A percentile compares a stretch with the other conserved stretches of the same genome.
These are phyloP conservation scores for Sebastes paucispinis DNA, from an alignment of 2,797 vertebrate species.

Conservation along the genomic window DNA sequence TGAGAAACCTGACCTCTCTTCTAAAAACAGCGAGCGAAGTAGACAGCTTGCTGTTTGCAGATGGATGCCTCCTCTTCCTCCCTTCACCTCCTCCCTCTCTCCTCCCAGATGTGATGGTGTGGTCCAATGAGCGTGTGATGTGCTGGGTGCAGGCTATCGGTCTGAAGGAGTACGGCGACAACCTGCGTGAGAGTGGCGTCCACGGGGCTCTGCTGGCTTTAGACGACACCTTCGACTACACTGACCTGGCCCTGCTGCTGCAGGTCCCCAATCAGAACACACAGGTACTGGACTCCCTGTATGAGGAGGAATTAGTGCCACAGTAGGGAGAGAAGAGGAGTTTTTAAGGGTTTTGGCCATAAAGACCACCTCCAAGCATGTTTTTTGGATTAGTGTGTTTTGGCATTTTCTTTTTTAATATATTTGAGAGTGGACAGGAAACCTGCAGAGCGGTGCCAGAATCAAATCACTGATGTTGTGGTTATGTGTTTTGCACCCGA, in stretches of 20 bases:
- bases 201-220: constrained; percentile 90
- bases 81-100: neutral
- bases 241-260: constrained; percentile 91
- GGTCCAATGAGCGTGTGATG: constrained; percentile 95
- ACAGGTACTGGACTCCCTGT: constrained; percentile 78
- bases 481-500: neutral
- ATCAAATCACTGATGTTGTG: neutral
- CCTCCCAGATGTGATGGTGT: constrained; percentile 91
- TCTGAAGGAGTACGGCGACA: constrained; percentile 93
- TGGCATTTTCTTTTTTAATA: neutral
- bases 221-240: constrained; percentile 95
- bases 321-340: neutral
- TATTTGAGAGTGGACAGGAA: neutral
- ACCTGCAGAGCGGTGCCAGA: neutral
- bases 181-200: constrained; percentile 91
- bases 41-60: constrained; percentile 20
- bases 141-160: constrained; percentile 92
- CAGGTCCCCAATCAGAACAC: constrained; percentile 94
- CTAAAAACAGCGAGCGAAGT: neutral
- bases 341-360: neutral
- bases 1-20: constrained; percentile 17
- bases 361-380: neutral
- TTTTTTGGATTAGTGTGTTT: neutral
- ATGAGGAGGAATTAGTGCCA: neutral
- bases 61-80: constrained; percentile 1